Base-by-base conservation (phyloP, 2,113 vertebrate genomes). In the Pampusana beccarii region DNA sequence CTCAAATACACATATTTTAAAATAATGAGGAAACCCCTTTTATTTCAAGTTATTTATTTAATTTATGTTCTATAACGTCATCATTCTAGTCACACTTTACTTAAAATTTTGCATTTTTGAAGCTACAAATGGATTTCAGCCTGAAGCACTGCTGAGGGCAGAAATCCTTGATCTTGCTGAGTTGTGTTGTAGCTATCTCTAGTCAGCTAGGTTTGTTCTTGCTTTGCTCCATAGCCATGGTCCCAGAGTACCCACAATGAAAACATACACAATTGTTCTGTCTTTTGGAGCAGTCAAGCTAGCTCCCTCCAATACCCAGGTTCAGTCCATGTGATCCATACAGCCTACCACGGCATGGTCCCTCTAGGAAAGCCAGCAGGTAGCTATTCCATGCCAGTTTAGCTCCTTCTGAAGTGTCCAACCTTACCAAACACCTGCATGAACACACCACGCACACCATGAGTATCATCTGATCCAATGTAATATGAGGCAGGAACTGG, bases 251-350 rank as follows among this genome's bases (percentile, higher is more conserved):
- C 15, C 6, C 36, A 11, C 20, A 58, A 5, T n/a, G 33, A 16
- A 70, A 53, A 38, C 6, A 8, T 23, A 21, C 19, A 40, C 0
- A 1, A 8, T 3, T 25, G 29, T 1, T 34, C 34, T 33, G 56
- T 15, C 15, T 44, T 78, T 53, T 42, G 34, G 40, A 88, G 20
- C 29, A 48, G 40, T 19, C 0, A 6, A 19, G 13, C 29, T 57
- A 33, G 1, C 6, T 78, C 6, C 5, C 20, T 11, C 5, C 19
- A 29, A 11, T 29, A 23, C 13, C 20, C 29, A 20, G 17, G 14
- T 31, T 64, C 16, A n/a, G 16, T n/a, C 23, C 9, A 3, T 15
- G 3, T 0, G 3, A 31, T 15, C 29, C 17, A 5, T 19, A 10
- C 9, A 23, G 11, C 6, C 51, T 31, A 25, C 11, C 10, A 11